A percentile compares a stretch with the other conserved stretches of the same genome.
Conservation (phyloP, 2,888 invertebrate species). For the Macaria notata region DNA sequence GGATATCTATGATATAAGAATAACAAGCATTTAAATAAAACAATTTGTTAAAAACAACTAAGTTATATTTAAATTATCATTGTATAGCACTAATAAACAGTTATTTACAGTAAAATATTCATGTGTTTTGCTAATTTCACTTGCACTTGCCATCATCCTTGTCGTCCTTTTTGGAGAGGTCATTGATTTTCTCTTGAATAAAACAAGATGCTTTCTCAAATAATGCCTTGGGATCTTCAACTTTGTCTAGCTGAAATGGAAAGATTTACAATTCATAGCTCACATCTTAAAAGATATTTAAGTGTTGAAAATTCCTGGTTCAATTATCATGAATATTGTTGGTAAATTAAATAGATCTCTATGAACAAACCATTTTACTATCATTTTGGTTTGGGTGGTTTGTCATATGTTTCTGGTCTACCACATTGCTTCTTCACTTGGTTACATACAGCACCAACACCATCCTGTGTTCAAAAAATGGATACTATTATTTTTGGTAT, state of each 20-base stretch:
- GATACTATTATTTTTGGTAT: slow-evolving; percentile 13
- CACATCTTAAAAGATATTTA: background rate
- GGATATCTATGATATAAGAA: slow-evolving; percentile 79
- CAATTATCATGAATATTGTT: slow-evolving; percentile 32
- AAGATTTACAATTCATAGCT: no score
- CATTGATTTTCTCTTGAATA: slow-evolving; percentile 83
- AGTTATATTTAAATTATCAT: slow-evolving; percentile 44
- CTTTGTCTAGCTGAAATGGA: slow-evolving; percentile 87
- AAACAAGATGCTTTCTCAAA: slow-evolving; percentile 86
- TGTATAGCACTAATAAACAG: slow-evolving; percentile 58
- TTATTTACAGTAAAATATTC: slow-evolving; percentile 61
- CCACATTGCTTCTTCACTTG: slow-evolving; percentile 54
- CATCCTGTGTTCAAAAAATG: slow-evolving; percentile 56
- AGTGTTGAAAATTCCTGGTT: slow-evolving; percentile 54
- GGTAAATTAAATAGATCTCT: slow-evolving; percentile 28
- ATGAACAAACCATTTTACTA: slow-evolving; percentile 61
- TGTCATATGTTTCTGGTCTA: slow-evolving; percentile 50
- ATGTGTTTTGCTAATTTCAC: slow-evolving; percentile 36
- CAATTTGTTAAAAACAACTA: slow-evolving; percentile 26
- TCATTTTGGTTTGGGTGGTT: slow-evolving; percentile 42
- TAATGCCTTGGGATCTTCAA: slow-evolving; percentile 90
- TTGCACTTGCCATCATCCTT: slow-evolving; percentile 36
- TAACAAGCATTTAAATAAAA: slow-evolving; percentile 59
- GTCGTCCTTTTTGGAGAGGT: slow-evolving; percentile 43
- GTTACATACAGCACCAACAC: slow-evolving; percentile 55